These are phyloP conservation scores for Druceiella hillmani DNA, from an alignment of 2,888 invertebrate genomes.

Conservation along the genomic window DNA sequence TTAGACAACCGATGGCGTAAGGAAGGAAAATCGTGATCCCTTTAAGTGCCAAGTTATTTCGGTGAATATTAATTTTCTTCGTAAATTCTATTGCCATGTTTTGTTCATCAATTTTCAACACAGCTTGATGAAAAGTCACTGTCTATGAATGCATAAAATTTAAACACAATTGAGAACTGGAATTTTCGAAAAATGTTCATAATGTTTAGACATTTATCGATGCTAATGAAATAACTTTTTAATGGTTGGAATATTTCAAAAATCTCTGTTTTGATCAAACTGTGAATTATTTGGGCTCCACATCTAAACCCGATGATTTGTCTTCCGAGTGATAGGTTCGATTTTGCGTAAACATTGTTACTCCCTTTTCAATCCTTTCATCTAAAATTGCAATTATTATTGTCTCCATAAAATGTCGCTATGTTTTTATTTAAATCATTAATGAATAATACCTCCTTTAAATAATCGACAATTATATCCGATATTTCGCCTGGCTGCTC, in stretches of 20 bases:
- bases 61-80: slow-evolving; percentile 25
- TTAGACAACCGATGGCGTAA: slow-evolving; percentile 16
- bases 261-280: slow-evolving; percentile 20
- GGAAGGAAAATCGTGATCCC: slow-evolving; percentile 20
- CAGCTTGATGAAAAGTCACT: slow-evolving; percentile 21
- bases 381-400: slow-evolving; percentile 10
- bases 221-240: no score
- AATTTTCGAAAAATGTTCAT: slow-evolving; percentile 8
- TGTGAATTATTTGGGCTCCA: slow-evolving; percentile 27
- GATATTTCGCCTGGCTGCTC: slow-evolving; percentile 18
- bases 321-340: slow-evolving; percentile 20
- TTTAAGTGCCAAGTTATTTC: slow-evolving; percentile 22
- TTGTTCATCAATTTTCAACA: slow-evolving; percentile 22
- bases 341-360: slow-evolving; percentile 23
- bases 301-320: slow-evolving; percentile 26
- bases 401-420: slow-evolving; percentile 19
- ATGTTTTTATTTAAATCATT: slow-evolving; percentile 19
- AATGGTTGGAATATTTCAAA: no score
- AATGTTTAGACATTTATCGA: slow-evolving; percentile 15
- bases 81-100: slow-evolving; percentile 24
- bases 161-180: slow-evolving; percentile 13
- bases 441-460: slow-evolving; percentile 16
- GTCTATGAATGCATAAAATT: slow-evolving; percentile 21
- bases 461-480: slow-evolving; percentile 12
- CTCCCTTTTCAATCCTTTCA: slow-evolving; percentile 17